Conservation (phyloP, 2,113 vertebrate species). For the Macrotus californicus region DNA sequence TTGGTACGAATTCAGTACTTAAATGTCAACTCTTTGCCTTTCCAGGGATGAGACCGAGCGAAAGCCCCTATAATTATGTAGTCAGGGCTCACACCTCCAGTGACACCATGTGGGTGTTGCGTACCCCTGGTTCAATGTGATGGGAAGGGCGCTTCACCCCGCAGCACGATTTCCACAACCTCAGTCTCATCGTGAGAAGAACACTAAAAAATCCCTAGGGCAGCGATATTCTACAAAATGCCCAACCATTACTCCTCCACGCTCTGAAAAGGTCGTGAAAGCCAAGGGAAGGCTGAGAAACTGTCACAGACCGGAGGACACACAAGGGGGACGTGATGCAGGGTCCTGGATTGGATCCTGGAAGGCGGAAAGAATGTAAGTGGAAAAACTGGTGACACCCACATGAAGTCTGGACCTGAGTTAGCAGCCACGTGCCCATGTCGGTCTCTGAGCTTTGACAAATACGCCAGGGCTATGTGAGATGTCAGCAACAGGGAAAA, state of each 20-base stretch:
- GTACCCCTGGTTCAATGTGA: fast-evolving
- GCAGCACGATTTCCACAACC: neutral
- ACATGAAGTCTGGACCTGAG: neutral
- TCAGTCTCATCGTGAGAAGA: neutral
- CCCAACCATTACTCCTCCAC: neutral
- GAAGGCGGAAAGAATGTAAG: neutral
- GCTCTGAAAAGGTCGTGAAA: neutral
- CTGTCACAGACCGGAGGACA: neutral
- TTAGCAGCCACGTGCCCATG: fast-evolving
- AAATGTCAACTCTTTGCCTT: neutral
- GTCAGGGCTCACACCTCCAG: neutral
- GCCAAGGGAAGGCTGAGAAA: neutral
- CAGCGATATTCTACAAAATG: neutral
- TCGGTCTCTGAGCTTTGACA: neutral
- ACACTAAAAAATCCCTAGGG: neutral
- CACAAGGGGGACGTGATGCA: no score
- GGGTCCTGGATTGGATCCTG: neutral
- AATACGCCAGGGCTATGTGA: fast-evolving
- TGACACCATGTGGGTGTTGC: fast-evolving
- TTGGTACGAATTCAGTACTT: no score
- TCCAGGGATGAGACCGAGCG: neutral
- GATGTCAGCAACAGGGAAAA: neutral
- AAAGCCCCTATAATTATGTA: neutral
- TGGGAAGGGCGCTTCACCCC: neutral
- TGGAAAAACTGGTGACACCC: neutral